Percentiles rank a stretch among this genome's conserved stretches.
phyloP scores from a whole-genome alignment of 1,140 invertebrate genomes.

The Plodia interpunctella region DNA sequence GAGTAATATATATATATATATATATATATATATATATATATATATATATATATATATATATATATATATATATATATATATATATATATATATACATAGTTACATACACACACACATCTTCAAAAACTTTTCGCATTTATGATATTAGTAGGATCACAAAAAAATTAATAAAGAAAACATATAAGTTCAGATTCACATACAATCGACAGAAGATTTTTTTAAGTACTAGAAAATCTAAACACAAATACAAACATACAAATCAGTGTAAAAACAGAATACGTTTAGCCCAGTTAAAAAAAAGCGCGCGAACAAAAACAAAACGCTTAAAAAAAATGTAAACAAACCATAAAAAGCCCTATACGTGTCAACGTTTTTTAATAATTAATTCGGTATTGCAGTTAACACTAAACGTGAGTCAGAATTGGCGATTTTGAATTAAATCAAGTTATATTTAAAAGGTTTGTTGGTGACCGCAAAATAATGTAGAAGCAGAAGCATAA shows the following conservation, averaged over 20 bases:
- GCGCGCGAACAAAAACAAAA: not conserved
- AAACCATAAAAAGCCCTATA: conserved; percentile 43
- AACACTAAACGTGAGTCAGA: conserved; percentile 38
- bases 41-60: too few species aligned
- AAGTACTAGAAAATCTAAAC: not conserved
- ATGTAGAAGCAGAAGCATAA: not conserved
- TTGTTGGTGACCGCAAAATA: conserved; percentile 36
- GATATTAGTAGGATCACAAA: too few species aligned
- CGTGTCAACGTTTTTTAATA: conserved; percentile 28
- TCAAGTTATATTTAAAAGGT: conserved; percentile 45
- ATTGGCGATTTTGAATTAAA: conserved; percentile 40
- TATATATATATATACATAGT: too few species aligned
- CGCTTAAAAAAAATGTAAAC: conserved; percentile 33
- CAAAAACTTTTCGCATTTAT: too few species aligned
- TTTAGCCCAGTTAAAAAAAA: conserved; percentile 3
- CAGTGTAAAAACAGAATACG: not conserved
- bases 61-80: too few species aligned
- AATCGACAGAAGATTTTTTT: too few species aligned
- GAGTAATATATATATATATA: too few species aligned
- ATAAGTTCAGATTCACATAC: too few species aligned
- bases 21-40: too few species aligned
- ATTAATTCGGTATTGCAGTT: conserved; percentile 25
- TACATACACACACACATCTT: too few species aligned
- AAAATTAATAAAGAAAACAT: too few species aligned
- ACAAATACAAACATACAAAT: not conserved